phyloP scores from a whole-genome alignment of 2,888 invertebrate genomes.

The Orthosia gothica region DNA sequence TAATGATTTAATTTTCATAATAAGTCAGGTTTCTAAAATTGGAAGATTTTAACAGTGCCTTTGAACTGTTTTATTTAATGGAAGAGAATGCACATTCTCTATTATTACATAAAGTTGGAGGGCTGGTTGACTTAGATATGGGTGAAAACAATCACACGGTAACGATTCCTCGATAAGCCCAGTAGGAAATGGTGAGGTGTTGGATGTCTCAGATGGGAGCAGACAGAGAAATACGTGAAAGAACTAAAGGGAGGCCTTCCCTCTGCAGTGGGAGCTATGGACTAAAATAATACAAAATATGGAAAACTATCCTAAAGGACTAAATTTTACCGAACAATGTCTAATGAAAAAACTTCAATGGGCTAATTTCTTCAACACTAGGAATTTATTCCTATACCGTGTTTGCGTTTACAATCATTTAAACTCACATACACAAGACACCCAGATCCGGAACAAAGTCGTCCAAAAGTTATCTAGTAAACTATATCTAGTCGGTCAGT shows the following conservation, averaged over 20 bases:
- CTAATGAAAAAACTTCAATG: background rate
- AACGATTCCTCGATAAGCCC: background rate
- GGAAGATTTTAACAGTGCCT: background rate
- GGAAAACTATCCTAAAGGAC: no score
- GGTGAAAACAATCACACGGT: no score
- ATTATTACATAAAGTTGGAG: background rate
- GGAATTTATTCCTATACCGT: background rate
- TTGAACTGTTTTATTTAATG: no score
- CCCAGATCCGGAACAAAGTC: no score
- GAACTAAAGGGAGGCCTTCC: background rate
- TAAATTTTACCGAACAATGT: background rate
- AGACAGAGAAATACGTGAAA: background rate
- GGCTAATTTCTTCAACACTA: no score
- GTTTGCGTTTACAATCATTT: no score
- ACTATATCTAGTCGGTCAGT: no score
- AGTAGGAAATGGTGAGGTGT: background rate
- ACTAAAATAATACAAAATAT: no score
- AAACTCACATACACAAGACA: no score
- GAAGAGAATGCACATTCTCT: no score
- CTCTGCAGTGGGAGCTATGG: background rate
- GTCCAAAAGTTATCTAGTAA: background rate
- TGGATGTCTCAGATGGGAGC: background rate
- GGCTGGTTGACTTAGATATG: background rate
- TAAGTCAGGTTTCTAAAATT: background rate
- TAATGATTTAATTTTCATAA: background rate